Evolutionary conservation across 92 coral and sea anemone species (phyloP), one percentile per base, ranked within the genome.

Genomic region (Porites lobata): DNA sequence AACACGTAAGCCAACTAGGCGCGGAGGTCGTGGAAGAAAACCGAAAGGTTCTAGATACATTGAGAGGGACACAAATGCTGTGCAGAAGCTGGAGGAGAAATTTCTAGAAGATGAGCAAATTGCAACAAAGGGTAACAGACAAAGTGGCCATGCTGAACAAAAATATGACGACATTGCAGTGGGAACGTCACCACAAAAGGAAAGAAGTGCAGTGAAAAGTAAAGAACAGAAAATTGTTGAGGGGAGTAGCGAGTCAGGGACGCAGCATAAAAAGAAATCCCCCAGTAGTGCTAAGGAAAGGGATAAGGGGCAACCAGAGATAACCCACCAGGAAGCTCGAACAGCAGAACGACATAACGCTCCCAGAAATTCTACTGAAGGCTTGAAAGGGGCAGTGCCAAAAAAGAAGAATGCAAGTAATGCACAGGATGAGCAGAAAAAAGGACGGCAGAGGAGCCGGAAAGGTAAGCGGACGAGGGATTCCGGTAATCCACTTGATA

Each of bases 21-120:
- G 74, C 13, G 56, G 73, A 14, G 73, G 81, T 73, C 81, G 87
- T 3, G 74, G 73, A 7, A 73, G 81, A 12, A 84, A 52, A 53
- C 24, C 24, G 13, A 73, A 63, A 53, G 32, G 64, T 47, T 11
- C 65, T 47, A 64, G 72, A 50, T 61, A 65, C 6, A 51, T 19
- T 51, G 84, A 79, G 43, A 11, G 18, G 7, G 32, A 6, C 0
- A 14, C 47, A 3, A 59, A 20, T 43, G 26, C 79, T 9, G n/a
- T 71, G 5, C 52, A 74, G 63, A 73, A 63, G 66, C 72, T 17
- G 17, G n/a, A 1, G 19, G 74, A 47, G 51, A 84, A 70, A 22
- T 1, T 69, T 50, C 1, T 13, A 1, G 69, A 50, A 13, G 74
- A 7, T 19, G 3, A 20, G 61, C 18, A 43, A 50, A 73, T 18